Base-by-base conservation (phyloP, 2,888 invertebrate species). In the Heliothis peltigera region DNA sequence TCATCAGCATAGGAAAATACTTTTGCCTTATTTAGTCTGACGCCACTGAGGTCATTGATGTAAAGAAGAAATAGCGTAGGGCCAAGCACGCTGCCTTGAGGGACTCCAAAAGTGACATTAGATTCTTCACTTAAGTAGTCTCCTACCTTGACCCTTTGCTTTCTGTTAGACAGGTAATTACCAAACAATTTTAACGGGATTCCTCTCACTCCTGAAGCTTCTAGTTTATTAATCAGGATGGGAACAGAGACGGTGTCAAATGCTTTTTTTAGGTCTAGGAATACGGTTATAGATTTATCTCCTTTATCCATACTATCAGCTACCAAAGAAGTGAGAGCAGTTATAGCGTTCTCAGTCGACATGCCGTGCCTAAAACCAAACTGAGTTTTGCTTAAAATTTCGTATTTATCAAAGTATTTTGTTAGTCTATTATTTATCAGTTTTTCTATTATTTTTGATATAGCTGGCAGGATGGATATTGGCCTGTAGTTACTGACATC, bases 381-480 rank as follows among this genome's bases (percentile, higher is more conserved):
- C 42, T 73, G 70, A 21, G 35, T 35, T 10, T n/a, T 8, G 4
- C 58, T 48, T 10, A 70, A 15, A 5, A 65, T 32, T 15, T 59
- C 59, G 25, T 32, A 51, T 21, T 59, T 55, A 22, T 55, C 42
- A 15, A 63, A 17, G 35, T 51, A 72, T 19, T 63, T 42, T n/a
- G 53, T 12, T 12, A 72, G 44, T 39, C 68, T 51, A 8, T 15
- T 55, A 22, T 70, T 75, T 6, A 75, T 49, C n/a, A 70, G 10
- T 21, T 58, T 63, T 61, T 75, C 70, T 32, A 75, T 35, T 2
- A 70, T 58, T 71, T 75, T 75, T 3, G 68, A 75, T 10, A 75
- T 42, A 7, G 55, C 17, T 28, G 68, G 47, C 12, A 75, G 47
- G 10, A 74, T 49, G 6, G 70, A 74, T 18, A 74, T 70, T 2